Evolutionary conservation across 2,113 vertebrate genomes (phyloP), one percentile per base, ranked within the genome.

Genomic region (Limanda limanda): DNA sequence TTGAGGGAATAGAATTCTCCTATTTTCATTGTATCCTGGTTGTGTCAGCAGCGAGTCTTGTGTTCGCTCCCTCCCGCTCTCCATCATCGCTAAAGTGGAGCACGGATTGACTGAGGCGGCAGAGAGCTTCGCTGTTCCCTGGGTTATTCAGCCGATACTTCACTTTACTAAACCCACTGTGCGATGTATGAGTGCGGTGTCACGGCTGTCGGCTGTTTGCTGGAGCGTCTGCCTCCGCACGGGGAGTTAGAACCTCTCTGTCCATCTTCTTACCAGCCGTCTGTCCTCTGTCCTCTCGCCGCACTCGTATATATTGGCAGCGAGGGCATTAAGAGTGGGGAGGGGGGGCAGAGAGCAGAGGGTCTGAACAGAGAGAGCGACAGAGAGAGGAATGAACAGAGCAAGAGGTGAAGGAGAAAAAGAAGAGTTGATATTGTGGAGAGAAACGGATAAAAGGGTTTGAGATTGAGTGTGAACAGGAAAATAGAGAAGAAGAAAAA

Each of bases 261-360:
- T 59, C 48, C 25, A 25, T 76, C 72, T 72, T 74, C 2, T 8
- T 2, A 84, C 55, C 60, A 59, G 71, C 67, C 54, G 48, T 58
- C 42, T 69, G 35, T 64, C 65, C 64, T 65, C 55, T 15, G n/a
- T 74, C 65, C 23, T 54, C 62, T 63, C 75, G 0, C 76, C 10
- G 37, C 14, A 21, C 84, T 69, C 3, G 25, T 27, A 10, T 37
- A 31, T 72, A 77, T 73, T 55, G 86, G 80, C 86, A 78, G 74
- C 71, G 51, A 58, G 65, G 57, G 71, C 63, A 77, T 85, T 87
- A 86, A 84, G 69, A 59, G 35, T 25, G 45, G 60, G 65, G 20
- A 21, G 51, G 65, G 20, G 10, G 51, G 42, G 62, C 51, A 40
- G 59, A 42, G 68, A 63, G 66, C 73, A 78, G 21, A 65, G 68